phyloP scores from a whole-genome alignment of 2,888 invertebrate genomes.

The Pecten maximus region DNA sequence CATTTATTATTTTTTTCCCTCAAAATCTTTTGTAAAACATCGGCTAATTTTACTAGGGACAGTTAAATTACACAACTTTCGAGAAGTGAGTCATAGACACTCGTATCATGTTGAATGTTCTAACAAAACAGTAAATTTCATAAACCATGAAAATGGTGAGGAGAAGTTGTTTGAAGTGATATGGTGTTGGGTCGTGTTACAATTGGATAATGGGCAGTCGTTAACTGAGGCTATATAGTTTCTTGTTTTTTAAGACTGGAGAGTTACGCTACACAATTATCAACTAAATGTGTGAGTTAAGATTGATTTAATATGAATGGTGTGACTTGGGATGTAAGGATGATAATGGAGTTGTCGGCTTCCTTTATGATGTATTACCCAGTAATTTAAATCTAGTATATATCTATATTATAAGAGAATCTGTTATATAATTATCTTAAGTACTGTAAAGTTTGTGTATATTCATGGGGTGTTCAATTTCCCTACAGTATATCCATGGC shows the following conservation, averaged over 20 bases:
- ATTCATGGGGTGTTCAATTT: no score
- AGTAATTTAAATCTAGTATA: neutral
- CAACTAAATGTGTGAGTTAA: neutral
- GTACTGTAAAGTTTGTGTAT: no score
- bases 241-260: constrained; percentile 17
- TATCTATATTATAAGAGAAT: no score
- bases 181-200: constrained; percentile 6
- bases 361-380: neutral
- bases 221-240: neutral
- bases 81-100: neutral
- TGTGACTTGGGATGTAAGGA: neutral
- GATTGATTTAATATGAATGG: neutral
- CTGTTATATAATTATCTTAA: no score
- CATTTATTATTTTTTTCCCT: neutral
- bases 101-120: neutral
- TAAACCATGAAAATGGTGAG: constrained; percentile 6
- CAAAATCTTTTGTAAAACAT: neutral
- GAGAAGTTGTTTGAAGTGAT: neutral
- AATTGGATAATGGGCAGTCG: neutral
- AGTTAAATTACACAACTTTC: neutral
- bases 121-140: neutral
- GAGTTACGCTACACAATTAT: constrained; percentile 25
- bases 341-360: neutral
- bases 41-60: neutral
- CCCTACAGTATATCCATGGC: no score